Evolutionary conservation across 2,797 vertebrate species (phyloP), one percentile per base, ranked within the genome.

Genomic region (Phrynocephalus vlangalii): DNA sequence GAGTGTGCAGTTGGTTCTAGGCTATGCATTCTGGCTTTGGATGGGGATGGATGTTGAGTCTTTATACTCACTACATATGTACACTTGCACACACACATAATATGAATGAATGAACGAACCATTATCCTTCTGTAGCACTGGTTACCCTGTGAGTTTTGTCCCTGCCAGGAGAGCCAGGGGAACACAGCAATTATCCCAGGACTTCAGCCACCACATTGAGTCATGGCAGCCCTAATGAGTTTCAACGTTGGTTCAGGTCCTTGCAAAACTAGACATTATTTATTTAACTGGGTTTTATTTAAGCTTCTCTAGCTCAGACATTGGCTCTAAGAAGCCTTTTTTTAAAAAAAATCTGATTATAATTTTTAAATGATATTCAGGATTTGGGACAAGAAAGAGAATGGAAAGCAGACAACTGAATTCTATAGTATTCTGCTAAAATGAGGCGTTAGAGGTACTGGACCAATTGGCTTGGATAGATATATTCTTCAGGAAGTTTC

Each of bases 361-460:
- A 30, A 56, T 73, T 44, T 44, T 44, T 44, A 44, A 44, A 44
- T 44, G 38, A 44, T 44, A 44, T 44, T 44, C 3, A 44, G 38
- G 38, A 44, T 44, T 72, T 33, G 22, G 18, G 9, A 22, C 24
- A 89, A 56, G 30, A 9, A 68, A 66, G 70, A n/a, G 26, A 11
- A 38, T 26, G 10, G 13, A 26, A 50, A 44, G 24, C 8, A 33
- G 11, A 20, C 38, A 75, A 67, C 13, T 8, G n/a, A 10, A 2
- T 15, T 67, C 44, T 75, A 28, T 4, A 13, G 44, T 52, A 7
- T 26, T 66, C 38, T 28, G 5, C 6, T 44, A 28, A 88, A 50
- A 30, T 68, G 3, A 72, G 22, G 26, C 18, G 26, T 81, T 88
- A 88, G n/a, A 88, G 75, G 68, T n/a, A 85, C 10, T n/a, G 70